Evolutionary conservation across 2,113 vertebrate genomes (phyloP).

Genomic region (Alces alces): DNA sequence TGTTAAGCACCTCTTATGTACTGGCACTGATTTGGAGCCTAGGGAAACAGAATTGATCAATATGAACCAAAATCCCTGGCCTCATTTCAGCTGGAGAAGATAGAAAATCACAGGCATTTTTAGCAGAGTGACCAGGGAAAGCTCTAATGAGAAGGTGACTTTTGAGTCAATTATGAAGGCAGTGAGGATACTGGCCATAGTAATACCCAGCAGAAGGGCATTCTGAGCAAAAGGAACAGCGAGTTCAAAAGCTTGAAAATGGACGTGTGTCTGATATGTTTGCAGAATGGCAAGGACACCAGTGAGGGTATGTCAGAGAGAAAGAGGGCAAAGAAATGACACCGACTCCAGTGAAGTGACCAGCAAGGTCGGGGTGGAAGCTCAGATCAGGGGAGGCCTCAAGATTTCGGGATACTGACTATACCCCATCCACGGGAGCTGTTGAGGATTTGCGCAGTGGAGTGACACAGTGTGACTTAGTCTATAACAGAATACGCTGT

Average conservation of each 20-base stretch:
- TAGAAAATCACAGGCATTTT: neutral
- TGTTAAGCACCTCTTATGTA: neutral
- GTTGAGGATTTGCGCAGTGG: neutral
- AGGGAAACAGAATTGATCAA: neutral
- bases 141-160: neutral
- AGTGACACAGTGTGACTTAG: neutral
- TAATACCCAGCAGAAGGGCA: neutral
- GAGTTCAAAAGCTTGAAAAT: neutral
- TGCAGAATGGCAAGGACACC: neutral
- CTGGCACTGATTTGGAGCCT: neutral
- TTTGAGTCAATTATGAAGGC: neutral
- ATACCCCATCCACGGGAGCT: neutral
- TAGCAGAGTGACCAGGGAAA: neutral
- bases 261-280: neutral
- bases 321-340: neutral
- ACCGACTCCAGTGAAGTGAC: neutral
- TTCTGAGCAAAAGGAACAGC: neutral
- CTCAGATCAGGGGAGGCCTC: neutral
- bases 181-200: neutral
- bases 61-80: neutral
- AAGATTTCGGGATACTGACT: neutral
- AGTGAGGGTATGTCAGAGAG: neutral
- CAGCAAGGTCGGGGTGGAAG: rapidly evolving
- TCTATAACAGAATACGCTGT: neutral
- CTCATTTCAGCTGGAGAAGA: neutral